A percentile compares a stretch with the other conserved stretches of the same genome.
phyloP scores from a whole-genome alignment of 2,113 vertebrate species.

The Lota lota region DNA sequence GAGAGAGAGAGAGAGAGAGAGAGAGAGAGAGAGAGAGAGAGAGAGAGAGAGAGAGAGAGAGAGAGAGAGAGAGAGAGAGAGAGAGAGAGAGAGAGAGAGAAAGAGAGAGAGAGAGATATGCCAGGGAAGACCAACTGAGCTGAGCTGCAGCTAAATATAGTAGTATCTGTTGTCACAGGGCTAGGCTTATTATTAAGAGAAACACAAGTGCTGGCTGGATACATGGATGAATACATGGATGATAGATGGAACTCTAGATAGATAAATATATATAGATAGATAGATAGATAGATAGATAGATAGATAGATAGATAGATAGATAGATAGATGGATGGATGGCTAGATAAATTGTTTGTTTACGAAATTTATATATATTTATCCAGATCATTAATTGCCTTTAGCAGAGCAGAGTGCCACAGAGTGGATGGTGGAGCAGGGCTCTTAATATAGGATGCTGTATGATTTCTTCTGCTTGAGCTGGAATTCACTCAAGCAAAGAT shows the following conservation, averaged over 20 bases:
- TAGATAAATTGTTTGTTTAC: too few relatives aligned
- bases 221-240: too few relatives aligned
- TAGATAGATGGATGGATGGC: background rate
- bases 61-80: too few relatives aligned
- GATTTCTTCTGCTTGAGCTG: slow-evolving; percentile 60
- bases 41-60: too few relatives aligned
- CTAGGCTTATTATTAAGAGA: background rate
- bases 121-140: slow-evolving; percentile 2
- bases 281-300: background rate
- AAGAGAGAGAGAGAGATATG: slow-evolving; percentile 2
- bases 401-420: slow-evolving; percentile 38
- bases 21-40: too few relatives aligned
- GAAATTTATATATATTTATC: too few relatives aligned
- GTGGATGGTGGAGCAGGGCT: slow-evolving; percentile 52
- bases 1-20: too few relatives aligned
- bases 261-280: too few relatives aligned
- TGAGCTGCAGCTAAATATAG: background rate
- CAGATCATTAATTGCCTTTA: background rate
- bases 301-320: background rate
- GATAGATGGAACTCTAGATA: too few relatives aligned
- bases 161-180: background rate
- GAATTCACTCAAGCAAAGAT: slow-evolving; percentile 58
- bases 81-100: background rate
- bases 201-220: too few relatives aligned
- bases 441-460: slow-evolving; percentile 65